Base-by-base conservation (phyloP, 2,113 vertebrate genomes). In the Tachycineta bicolor region DNA sequence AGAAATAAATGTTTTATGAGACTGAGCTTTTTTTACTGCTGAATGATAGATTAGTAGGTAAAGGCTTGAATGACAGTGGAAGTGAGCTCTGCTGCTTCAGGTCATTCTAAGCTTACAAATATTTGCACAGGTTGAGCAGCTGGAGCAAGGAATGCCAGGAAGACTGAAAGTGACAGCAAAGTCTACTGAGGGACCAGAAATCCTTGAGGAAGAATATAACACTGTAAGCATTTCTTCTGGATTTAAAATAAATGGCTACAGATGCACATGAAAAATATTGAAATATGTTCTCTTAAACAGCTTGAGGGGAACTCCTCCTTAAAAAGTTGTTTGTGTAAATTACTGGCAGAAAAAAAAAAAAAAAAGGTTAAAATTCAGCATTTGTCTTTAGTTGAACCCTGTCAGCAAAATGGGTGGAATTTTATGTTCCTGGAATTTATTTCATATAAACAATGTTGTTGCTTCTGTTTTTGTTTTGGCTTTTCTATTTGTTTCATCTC, bases 131-230 rank as follows among this genome's bases (percentile, higher is more conserved):
- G 60, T 99, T 56, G 98, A 99, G 49, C 98, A 98, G 97, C 94
- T 99, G 97, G 99, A 99, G 89, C 98, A 98, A 58, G 99, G 99
- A 52, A 97, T 97, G 68, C 99, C 99, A 8, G 99, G 99, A 76
- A 98, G 97, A 96, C 96, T 99, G 94, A 99, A 98, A 96, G 99
- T 99, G 53, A 98, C 97, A 14, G 98, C 99, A 17, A 98, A 98
- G 89, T 99, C 99, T 71, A 99, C 99, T 24, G 98, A 98, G 43
- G 98, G 96, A 12, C 60, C 96, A 3, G 98, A 99, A 83, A 43
- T 98, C 37, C 76, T 98, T 14, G 98, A 99, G 97, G 99, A 92
- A 23, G 98, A 99, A 60, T 99, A 98, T 88, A 99, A 99, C 94
- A 99, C 99, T 21, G 99, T 99, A 97, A 94, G 99, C 81, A 28